Percentiles rank a stretch among this genome's conserved stretches.
Conservation (phyloP, 2,888 invertebrate genomes). For the Ophion ventricosus region DNA sequence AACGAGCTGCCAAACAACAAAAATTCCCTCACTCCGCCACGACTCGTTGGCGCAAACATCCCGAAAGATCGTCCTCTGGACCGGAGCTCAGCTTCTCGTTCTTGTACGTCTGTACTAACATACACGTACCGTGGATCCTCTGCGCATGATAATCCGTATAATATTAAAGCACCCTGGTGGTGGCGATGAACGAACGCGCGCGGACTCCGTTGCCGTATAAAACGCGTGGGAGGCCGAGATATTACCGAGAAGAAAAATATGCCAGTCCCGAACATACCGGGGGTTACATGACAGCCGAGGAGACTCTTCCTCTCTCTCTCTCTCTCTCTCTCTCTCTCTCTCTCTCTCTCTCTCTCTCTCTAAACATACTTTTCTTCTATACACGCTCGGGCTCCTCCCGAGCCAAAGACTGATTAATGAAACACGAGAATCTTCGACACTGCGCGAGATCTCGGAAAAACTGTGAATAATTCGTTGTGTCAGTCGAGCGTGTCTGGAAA, state of each 20-base stretch:
- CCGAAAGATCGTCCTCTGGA: slow-evolving; percentile 30
- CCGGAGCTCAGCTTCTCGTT: slow-evolving; percentile 38
- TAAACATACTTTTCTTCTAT: slow-evolving; percentile 2
- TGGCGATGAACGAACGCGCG: slow-evolving; percentile 50
- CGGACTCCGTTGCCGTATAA: slow-evolving; percentile 55
- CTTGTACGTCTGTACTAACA: slow-evolving; percentile 57
- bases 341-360: slow-evolving; percentile 23
- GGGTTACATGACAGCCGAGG: slow-evolving; percentile 74
- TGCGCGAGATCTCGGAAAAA: slow-evolving; percentile 59
- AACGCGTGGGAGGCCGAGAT: slow-evolving; percentile 73
- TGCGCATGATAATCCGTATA: slow-evolving; percentile 74
- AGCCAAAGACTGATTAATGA: slow-evolving; percentile 78
- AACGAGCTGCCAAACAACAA: slow-evolving; percentile 72
- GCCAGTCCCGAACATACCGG: slow-evolving; percentile 68
- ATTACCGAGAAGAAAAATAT: slow-evolving; percentile 75
- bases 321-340: neutral
- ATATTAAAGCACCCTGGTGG: slow-evolving; percentile 74
- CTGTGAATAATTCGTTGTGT: slow-evolving; percentile 50
- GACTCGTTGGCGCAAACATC: slow-evolving; percentile 36
- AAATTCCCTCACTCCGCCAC: slow-evolving; percentile 63
- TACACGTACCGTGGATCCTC: slow-evolving; percentile 51
- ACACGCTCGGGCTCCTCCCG: slow-evolving; percentile 61
- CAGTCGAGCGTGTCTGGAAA: slow-evolving; percentile 11
- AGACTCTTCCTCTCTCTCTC: slow-evolving; percentile 51
- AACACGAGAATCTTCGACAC: slow-evolving; percentile 69